Evolutionary conservation across 1,140 invertebrate species (phyloP).

Genomic region (Episyrphus balteatus): DNA sequence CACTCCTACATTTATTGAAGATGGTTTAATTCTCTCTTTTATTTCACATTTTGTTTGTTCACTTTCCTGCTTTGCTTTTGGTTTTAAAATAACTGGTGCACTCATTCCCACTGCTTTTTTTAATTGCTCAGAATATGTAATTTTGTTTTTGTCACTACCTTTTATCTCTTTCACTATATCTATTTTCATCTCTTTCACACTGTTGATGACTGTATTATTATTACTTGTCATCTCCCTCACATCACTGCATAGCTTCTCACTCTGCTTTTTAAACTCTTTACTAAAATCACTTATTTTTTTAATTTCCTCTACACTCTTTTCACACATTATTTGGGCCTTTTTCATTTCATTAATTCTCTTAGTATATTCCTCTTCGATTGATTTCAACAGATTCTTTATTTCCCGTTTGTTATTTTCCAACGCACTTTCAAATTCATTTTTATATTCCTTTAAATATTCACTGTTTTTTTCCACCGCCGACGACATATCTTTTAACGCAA

Average conservation of each 20-base stretch:
- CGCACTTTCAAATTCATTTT: not conserved
- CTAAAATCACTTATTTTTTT: not conserved
- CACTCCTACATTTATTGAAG: too few relatives aligned
- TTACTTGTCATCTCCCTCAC: not conserved
- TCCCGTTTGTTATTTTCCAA: not conserved
- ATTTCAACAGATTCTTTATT: not conserved
- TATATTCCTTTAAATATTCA: too few relatives aligned
- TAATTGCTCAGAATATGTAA: not conserved
- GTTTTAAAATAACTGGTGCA: not conserved
- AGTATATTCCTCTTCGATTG: not conserved
- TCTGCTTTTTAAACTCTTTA: not conserved
- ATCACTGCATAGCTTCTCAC: not conserved
- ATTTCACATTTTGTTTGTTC: not conserved
- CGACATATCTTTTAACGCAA: not conserved
- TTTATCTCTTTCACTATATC: too few relatives aligned
- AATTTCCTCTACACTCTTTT: not conserved
- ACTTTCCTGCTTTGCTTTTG: not conserved
- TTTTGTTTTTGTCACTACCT: too few relatives aligned
- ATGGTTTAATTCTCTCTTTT: not conserved
- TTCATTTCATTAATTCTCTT: not conserved
- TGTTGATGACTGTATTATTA: not conserved
- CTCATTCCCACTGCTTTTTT: not conserved
- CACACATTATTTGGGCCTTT: not conserved
- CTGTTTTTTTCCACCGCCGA: not conserved
- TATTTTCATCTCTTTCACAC: not conserved